Percentiles rank a stretch among this genome's conserved stretches.
Evolutionary conservation across 64 coral and sea anemone genomes (phyloP).

Genomic region (Stichodactyla mertensii): DNA sequence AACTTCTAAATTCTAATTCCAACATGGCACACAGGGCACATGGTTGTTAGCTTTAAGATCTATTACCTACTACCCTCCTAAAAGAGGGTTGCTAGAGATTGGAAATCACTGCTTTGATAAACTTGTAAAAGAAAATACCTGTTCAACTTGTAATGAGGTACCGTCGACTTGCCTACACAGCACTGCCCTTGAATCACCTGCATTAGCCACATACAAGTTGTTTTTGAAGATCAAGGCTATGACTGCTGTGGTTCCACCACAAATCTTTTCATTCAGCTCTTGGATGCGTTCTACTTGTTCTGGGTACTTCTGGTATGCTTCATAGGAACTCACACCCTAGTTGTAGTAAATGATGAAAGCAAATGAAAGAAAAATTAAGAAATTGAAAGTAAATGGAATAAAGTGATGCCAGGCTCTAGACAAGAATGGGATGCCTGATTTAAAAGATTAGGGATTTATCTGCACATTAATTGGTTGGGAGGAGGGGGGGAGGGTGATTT

Average conservation of each 20-base stretch:
- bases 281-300: slow-evolving; percentile 76
- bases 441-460: too few species aligned
- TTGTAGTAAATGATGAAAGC: not conserved
- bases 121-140: slow-evolving; percentile 48
- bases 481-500: too few species aligned
- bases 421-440: too few species aligned
- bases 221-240: slow-evolving; percentile 80
- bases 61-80: too few species aligned
- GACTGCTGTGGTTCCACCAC: slow-evolving; percentile 93
- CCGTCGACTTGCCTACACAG: slow-evolving; percentile 62
- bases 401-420: too few species aligned
- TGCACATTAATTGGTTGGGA: too few species aligned
- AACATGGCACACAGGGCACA: too few species aligned
- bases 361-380: too few species aligned
- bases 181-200: slow-evolving; percentile 89
- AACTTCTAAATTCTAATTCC: too few species aligned
- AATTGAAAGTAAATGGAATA: too few species aligned
- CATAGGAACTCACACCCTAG: slow-evolving; percentile 87
- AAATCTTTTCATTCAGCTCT: slow-evolving; percentile 76
- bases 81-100: too few species aligned
- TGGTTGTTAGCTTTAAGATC: too few species aligned
- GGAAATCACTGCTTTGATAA: not conserved
- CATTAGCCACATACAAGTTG: slow-evolving; percentile 89
- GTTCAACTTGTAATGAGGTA: slow-evolving; percentile 61
- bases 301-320: slow-evolving; percentile 84